These are phyloP conservation scores for Sminthurinus signatus DNA, from an alignment of 1,140 invertebrate genomes.

Conservation along the genomic window DNA sequence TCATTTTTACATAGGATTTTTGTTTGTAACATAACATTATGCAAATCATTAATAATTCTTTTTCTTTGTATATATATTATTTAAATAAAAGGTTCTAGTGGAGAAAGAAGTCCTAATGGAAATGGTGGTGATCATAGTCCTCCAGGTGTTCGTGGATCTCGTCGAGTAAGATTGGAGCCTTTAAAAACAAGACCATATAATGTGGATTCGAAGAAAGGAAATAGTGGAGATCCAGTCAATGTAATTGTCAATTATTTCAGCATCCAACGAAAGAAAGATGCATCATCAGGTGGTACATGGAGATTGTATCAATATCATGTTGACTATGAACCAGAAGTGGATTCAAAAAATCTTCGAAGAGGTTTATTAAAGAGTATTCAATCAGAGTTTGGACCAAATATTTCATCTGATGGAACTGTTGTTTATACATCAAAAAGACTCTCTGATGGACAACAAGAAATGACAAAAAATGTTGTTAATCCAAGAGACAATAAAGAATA, in stretches of 20 bases:
- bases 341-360: not conserved
- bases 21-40: too few relatives aligned
- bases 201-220: not conserved
- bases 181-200: not conserved
- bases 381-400: not conserved
- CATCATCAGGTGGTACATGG: not conserved
- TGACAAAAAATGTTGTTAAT: too few relatives aligned
- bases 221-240: not conserved
- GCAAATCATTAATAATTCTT: too few relatives aligned
- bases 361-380: not conserved
- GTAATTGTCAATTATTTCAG: slow-evolving; percentile 3
- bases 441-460: not conserved
- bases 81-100: not conserved
- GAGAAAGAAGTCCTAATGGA: not conserved
- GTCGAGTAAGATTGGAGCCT: not conserved
- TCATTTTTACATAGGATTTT: too few relatives aligned
- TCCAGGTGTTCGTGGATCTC: not conserved
- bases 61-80: not conserved
- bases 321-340: not conserved
- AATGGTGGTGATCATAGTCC: not conserved
- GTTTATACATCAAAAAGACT: not conserved
- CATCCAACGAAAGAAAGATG: not conserved
- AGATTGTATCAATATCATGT: slow-evolving; percentile 1
- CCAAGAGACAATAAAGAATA: too few relatives aligned
- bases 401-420: not conserved